Base-by-base conservation (phyloP, 2,113 vertebrate genomes). In the Emydura subglobosa region DNA sequence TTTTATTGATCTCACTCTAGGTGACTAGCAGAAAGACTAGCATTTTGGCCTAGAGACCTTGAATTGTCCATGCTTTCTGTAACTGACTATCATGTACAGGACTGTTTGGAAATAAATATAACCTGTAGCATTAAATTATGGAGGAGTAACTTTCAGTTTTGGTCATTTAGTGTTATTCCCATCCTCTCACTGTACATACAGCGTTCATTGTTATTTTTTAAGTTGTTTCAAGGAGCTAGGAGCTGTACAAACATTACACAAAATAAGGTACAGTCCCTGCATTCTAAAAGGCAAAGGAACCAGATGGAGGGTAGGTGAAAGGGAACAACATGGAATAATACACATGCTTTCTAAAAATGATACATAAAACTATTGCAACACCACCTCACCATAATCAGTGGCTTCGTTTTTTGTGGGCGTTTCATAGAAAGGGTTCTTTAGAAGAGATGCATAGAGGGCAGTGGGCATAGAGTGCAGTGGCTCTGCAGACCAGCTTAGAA, bases 91-190 rank as follows among this genome's bases (percentile, higher is more conserved):
- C 61, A 0, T 2, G 11, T 44, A 78, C 79, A 2, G 24, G 7
- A 72, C 78, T 6, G 22, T 5, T 29, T 7, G 57, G 85, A 51
- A 65, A n/a, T 0, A 27, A 27, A 76, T 76, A 17, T 50, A 79
- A 0, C 0, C 12, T 16, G 27, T 3, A 11, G 42, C 13, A 2
- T 2, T 1, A 49, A 50, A 16, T n/a, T 31, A 61, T 0, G 55
- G 84, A 94, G 55, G 5, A 51, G 82, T 90, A 88, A 93, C 79
- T 51, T 47, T 76, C 27, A 79, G 22, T 78, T 87, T 57, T 61
- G 49, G 47, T 51, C 31, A 51, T 9, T 6, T 34, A 82, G 24
- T 25, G 53, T 9, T n/a, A 39, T 21, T 47, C 55, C 47, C 54
- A 55, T 85, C 47, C 5, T 59, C 10, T 27, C 86, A 39, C 72